phyloP scores from a whole-genome alignment of 2,797 vertebrate species.

The Argyrosomus regius region DNA sequence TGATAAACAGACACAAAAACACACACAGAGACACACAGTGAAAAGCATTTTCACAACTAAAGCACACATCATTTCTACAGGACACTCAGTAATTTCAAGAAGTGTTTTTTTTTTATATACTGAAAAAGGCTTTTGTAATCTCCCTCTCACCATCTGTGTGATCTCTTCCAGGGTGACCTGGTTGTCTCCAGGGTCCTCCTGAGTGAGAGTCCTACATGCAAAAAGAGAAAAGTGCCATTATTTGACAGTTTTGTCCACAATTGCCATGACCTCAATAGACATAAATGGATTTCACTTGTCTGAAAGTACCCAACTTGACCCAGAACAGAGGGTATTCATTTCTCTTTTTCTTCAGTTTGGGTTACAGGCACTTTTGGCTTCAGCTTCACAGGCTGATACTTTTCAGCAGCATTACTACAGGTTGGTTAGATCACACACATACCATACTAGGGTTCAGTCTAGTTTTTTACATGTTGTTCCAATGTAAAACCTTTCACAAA shows the following conservation, averaged over 20 bases:
- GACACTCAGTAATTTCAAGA: neutral
- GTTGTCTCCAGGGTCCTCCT: conserved; percentile 95
- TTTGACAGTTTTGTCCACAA: conserved; percentile 11
- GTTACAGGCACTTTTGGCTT: neutral
- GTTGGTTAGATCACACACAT: conserved; percentile 5
- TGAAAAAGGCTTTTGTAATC: conserved; percentile 1
- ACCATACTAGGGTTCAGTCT: neutral
- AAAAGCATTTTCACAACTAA: conserved; percentile 10
- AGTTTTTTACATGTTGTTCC: neutral
- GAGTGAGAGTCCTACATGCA: conserved; percentile 91
- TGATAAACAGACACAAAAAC: conserved; percentile 40
- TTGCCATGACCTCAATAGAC: neutral
- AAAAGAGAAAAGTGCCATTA: neutral
- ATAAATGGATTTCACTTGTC: neutral
- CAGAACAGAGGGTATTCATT: neutral
- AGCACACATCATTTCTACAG: neutral
- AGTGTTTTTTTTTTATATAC: neutral
- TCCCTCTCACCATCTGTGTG: conserved; percentile 87
- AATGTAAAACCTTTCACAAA: neutral
- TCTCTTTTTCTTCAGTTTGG: neutral
- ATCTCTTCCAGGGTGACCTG: conserved; percentile 94
- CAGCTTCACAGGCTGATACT: neutral
- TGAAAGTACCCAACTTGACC: neutral
- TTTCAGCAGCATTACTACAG: neutral
- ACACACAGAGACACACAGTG: conserved; percentile 14